phyloP scores from a whole-genome alignment of 2,888 invertebrate species.

The Microchrysa polita region DNA sequence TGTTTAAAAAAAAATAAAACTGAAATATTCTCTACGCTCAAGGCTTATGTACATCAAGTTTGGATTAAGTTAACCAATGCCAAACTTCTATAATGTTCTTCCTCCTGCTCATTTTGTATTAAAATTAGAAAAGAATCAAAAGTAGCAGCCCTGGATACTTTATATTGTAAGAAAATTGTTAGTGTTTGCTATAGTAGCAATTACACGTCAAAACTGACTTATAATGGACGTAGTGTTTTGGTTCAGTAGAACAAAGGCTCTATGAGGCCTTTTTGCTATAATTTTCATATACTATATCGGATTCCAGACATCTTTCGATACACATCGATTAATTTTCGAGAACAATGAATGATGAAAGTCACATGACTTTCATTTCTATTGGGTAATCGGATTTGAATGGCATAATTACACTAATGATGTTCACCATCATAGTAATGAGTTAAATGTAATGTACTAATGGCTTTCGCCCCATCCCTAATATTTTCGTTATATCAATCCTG shows the following conservation, averaged over 20 bases:
- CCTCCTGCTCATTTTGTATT: too few species aligned
- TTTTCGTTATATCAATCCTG: neutral
- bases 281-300: neutral
- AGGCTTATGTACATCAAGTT: too few species aligned
- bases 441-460: slow-evolving; percentile 35
- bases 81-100: too few species aligned
- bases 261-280: neutral
- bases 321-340: slow-evolving; percentile 42
- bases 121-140: too few species aligned
- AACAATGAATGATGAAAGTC: slow-evolving; percentile 36
- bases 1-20: too few species aligned
- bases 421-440: slow-evolving; percentile 29
- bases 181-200: neutral
- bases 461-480: neutral
- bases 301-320: slow-evolving; percentile 38
- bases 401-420: slow-evolving; percentile 44
- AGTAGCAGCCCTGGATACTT: too few species aligned
- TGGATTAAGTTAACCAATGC: too few species aligned
- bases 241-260: neutral
- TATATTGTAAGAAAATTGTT: too few species aligned
- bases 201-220: neutral
- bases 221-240: slow-evolving; percentile 32
- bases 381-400: slow-evolving; percentile 42
- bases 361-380: slow-evolving; percentile 45
- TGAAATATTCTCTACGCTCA: too few species aligned